Percentiles rank a stretch among this genome's conserved stretches.
Evolutionary conservation across 2,797 vertebrate genomes (phyloP).

Genomic region (Cyprinella venusta): DNA sequence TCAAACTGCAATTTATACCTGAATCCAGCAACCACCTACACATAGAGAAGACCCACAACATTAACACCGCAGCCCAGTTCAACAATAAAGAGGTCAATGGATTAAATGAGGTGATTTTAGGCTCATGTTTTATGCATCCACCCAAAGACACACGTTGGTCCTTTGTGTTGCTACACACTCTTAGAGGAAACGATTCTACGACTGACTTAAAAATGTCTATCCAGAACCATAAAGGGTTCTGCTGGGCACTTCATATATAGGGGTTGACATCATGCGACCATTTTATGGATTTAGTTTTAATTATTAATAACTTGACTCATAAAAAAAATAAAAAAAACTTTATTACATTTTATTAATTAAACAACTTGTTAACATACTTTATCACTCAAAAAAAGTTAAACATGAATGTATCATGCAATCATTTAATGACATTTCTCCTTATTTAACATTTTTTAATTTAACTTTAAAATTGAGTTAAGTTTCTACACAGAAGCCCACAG

Average conservation of each 20-base stretch:
- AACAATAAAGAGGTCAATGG: neutral
- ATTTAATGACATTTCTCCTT: no score
- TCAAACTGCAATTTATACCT: conserved; percentile 79
- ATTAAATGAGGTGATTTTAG: neutral
- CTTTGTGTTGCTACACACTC: neutral
- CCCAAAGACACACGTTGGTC: neutral
- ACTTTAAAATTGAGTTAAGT: neutral
- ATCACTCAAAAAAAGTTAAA: no score
- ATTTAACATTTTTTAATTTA: no score
- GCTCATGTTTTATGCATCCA: neutral
- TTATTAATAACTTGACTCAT: neutral
- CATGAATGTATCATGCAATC: no score
- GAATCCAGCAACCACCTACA: conserved; percentile 86
- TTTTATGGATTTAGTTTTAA: neutral
- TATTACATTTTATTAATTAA: no score
- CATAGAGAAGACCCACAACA: neutral
- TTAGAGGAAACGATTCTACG: neutral
- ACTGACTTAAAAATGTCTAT: neutral
- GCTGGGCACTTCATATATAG: no score
- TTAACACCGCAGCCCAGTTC: neutral
- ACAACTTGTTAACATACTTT: no score
- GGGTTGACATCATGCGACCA: no score
- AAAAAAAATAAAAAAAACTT: no score
- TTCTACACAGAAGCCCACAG: neutral
- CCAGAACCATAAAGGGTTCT: neutral